Evolutionary conservation across 1,140 invertebrate species (phyloP), one percentile per base, ranked within the genome.

Genomic region (Meloidogyne exigua): DNA sequence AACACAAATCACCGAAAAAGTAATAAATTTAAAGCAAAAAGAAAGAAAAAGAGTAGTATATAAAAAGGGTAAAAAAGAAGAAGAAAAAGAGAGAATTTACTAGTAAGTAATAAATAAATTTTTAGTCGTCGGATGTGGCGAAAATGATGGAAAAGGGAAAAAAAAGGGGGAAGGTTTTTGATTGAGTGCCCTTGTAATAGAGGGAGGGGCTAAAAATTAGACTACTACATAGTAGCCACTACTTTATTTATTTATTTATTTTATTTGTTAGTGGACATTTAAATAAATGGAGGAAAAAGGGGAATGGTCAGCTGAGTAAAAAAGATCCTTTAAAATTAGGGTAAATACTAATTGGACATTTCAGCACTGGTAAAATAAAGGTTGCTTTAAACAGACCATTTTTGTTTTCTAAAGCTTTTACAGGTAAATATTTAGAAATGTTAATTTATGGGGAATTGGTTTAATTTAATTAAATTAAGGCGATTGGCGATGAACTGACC

Each of bases 11-110:
- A 73, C 71, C 18, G 49, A 57, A 64, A 73, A 65, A 64, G 71
- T 36, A 73, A 73, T 73, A 73, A 73, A 73, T 64, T 64, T 64
- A 64, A n/a, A n/a, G n/a, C n/a, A n/a, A n/a, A n/a, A n/a, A 57
- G 39, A 23, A 64, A 73, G 32, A 36, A 49, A n/a, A n/a, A n/a
- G n/a, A n/a, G n/a, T n/a, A n/a, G 28, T 32, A 32, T 32, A 32
- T 32, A 32, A 32, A 32, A 32, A 7, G 28, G 28, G 2, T 3
- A 32, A 32, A 32, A 32, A 32, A 32, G 28, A 32, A 32, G 28
- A 32, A 32, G 28, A 32, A 32, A 7, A 32, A 32, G 28, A 65
- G 57, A 25, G 15, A 21, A n/a, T 18, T n/a, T 21, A 67, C 10
- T 28, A 28, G n/a, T 28, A 15, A 39, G 21, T 28, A 73, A 64